Base-by-base conservation (phyloP, 1,140 invertebrate genomes). In the Elymnias hypermnestra region DNA sequence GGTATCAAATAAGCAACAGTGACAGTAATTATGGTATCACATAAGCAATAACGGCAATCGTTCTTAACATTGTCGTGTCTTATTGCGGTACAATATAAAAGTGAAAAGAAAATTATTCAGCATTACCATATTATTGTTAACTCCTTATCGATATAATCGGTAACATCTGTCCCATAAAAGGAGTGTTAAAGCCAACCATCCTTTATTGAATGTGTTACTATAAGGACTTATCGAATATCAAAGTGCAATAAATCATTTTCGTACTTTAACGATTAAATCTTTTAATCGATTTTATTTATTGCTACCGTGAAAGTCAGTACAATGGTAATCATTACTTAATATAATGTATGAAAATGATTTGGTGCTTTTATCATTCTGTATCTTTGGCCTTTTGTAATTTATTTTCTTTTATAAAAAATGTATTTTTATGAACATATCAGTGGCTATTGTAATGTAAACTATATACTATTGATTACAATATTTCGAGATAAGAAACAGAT, bases 151-250 rank as follows among this genome's bases (percentile, higher is more conserved):
- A 33, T 47, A 39, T 38, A 9, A 49, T 49, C 46, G 22, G 21
- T 26, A 41, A 41, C 46, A 44, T 22, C 12, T 49, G 14, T 35
- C 15, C 45, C 18, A 14, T 12, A 28, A 14, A 49, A 18, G 46
- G 46, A 35, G 29, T 33, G 38, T 21, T 35, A 36, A 49, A 31
- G 8, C 15, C 22, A 41, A 19, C 14, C 10, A 8, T 22, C 17
- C n/a, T 9, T 49, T 41, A 49, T 49, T 49, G 38, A 49, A 49
- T 18, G 29, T 48, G 37, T 48, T 48, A 35, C 28, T 49, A 36
- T 41, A 49, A 40, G 22, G 38, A 26, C 22, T 49, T 41, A 41
- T 49, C 46, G 29, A 31, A 25, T n/a, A 41, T 41, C 29, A 28
- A 40, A 40, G 18, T 21, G 46, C 22, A 41, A 49, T 49, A 41